These are phyloP conservation scores for Drosophila buzzatii DNA, from an alignment of 2,888 invertebrate species.

Conservation along the genomic window DNA sequence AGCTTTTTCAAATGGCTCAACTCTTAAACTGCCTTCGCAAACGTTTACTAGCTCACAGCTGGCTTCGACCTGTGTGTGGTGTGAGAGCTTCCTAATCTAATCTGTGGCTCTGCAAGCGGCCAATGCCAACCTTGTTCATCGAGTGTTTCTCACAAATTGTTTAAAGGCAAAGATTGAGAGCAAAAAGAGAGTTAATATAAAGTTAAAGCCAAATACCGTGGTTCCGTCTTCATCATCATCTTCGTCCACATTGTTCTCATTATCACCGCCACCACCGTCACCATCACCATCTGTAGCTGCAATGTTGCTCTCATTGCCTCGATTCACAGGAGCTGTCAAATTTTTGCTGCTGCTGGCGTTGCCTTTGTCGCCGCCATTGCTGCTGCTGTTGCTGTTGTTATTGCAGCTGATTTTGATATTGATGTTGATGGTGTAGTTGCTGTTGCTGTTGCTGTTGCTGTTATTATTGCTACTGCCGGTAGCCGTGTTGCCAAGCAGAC, in stretches of 20 bases:
- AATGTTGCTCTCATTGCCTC: conserved; percentile 37
- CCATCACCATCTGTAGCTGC: conserved; percentile 27
- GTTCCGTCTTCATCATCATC: conserved; percentile 58
- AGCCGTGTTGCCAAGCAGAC: conserved; percentile 25
- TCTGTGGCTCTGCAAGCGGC: not conserved
- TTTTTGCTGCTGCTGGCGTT: conserved; percentile 49
- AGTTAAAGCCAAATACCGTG: conserved; percentile 68
- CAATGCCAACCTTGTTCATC: conserved; percentile 45
- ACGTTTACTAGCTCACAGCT: not conserved
- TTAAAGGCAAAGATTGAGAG: conserved; percentile 11
- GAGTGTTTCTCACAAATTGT: conserved; percentile 52
- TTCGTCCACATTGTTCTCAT: conserved; percentile 36
- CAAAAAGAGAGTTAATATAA: conserved; percentile 1
- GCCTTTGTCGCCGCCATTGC: conserved; percentile 31
- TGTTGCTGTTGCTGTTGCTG: conserved; percentile 23
- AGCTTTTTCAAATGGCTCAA: not conserved
- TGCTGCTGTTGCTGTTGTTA: conserved; percentile 26
- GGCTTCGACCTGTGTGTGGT: not conserved
- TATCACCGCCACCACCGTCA: conserved; percentile 47
- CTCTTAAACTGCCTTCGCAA: not conserved
- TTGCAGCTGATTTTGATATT: conserved; percentile 15
- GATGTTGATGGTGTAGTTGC: conserved; percentile 8
- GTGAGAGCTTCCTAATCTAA: conserved; percentile 1
- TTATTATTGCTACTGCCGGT: conserved; percentile 11
- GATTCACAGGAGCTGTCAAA: conserved; percentile 33